Evolutionary conservation across 2,113 vertebrate genomes (phyloP).

Genomic region (Papio anubis): DNA sequence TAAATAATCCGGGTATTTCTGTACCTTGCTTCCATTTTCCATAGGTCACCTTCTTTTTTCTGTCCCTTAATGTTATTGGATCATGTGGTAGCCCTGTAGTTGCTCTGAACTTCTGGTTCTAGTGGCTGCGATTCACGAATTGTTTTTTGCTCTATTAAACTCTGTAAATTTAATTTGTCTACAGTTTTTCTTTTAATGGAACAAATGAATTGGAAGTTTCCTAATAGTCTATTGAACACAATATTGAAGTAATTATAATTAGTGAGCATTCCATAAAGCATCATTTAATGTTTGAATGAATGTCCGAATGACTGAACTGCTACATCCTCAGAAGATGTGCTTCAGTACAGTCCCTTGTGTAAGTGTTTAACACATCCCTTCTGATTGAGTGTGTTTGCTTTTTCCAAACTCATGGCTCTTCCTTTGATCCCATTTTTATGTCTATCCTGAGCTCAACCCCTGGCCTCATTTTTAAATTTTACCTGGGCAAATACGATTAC

Average conservation of each 20-base stretch:
- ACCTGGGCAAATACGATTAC: neutral
- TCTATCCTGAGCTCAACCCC: neutral
- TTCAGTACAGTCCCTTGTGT: neutral
- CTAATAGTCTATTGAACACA: neutral
- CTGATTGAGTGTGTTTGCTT: neutral
- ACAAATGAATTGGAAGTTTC: neutral
- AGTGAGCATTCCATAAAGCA: neutral
- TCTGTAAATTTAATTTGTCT: neutral
- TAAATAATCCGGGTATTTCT: neutral
- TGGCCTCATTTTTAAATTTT: neutral
- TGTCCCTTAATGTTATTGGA: neutral
- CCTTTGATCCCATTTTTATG: neutral
- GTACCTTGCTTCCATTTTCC: neutral
- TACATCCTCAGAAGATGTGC: neutral
- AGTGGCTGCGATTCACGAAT: neutral
- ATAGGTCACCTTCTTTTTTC: neutral
- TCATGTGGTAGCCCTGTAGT: neutral
- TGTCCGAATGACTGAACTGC: neutral
- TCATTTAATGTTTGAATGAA: neutral
- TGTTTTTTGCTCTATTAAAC: neutral
- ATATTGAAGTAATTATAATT: conserved; percentile 5
- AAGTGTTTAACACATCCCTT: neutral
- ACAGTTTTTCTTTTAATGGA: neutral
- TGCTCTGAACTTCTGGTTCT: neutral
- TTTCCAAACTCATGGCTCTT: neutral